Percentiles rank a stretch among this genome's conserved stretches.
Evolutionary conservation across 2,797 vertebrate species (phyloP).

Genomic region (Sardinella longiceps): DNA sequence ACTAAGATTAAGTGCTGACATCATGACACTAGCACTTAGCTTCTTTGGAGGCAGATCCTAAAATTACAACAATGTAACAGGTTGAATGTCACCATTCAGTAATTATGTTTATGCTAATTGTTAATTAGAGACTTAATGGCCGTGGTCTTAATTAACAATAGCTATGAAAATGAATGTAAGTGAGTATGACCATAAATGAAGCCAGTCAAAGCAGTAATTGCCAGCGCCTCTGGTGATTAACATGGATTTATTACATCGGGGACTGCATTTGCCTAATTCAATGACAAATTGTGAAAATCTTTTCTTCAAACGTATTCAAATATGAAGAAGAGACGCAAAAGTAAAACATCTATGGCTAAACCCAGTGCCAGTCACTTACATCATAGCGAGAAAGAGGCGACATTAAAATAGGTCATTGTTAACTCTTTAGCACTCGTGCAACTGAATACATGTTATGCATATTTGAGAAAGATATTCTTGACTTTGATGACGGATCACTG

Average conservation of each 20-base stretch:
- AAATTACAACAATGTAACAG: constrained; percentile 95
- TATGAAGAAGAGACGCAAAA: constrained; percentile 18
- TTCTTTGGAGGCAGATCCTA: constrained; percentile 90
- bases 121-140: constrained; percentile 96
- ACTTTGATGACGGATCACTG: neutral
- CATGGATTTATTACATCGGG: constrained; percentile 78
- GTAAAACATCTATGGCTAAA: constrained; percentile 39
- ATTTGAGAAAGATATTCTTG: neutral
- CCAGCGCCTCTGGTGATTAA: constrained; percentile 72
- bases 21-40: constrained; percentile 79
- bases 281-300: constrained; percentile 63
- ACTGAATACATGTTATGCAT: neutral
- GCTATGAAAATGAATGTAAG: constrained; percentile 71
- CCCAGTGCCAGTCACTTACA: neutral
- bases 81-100: constrained; percentile 94
- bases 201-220: constrained; percentile 65
- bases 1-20: constrained; percentile 86
- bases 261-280: constrained; percentile 61
- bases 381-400: neutral
- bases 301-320: constrained; percentile 49
- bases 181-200: constrained; percentile 73
- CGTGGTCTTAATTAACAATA: constrained; percentile 97
- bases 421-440: too few species aligned
- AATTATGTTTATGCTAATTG: constrained; percentile 99
- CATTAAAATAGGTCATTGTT: too few species aligned